phyloP scores from a whole-genome alignment of 1,140 invertebrate species.

The Lethrus apterus region DNA sequence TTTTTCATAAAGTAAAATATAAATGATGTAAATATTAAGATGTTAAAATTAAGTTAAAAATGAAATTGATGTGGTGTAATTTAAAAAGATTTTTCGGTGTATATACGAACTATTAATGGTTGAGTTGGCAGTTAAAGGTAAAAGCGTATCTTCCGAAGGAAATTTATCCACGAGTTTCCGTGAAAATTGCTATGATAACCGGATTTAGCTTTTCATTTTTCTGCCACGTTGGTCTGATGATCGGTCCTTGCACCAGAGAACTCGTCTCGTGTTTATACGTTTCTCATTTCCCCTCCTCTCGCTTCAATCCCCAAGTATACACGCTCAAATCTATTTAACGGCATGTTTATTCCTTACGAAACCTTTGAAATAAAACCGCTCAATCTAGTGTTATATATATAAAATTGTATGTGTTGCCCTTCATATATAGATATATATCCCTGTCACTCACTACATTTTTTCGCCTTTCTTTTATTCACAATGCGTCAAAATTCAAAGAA shows the following conservation, averaged over 20 bases:
- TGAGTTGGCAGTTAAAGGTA: too few species aligned
- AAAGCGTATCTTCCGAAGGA: too few species aligned
- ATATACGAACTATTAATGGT: too few species aligned
- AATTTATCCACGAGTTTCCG: too few species aligned
- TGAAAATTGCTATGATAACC: conserved; percentile 44
- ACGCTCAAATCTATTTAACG: conserved; percentile 13
- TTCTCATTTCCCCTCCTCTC: conserved; percentile 37
- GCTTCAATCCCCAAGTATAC: conserved; percentile 27
- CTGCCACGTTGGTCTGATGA: conserved; percentile 42
- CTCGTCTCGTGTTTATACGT: conserved; percentile 30
- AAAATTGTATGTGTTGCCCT: conserved; percentile 2
- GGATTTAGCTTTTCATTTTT: conserved; percentile 47
- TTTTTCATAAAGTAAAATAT: too few species aligned
- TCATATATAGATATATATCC: conserved; percentile 10
- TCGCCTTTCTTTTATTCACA: conserved; percentile 28
- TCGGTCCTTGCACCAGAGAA: conserved; percentile 29
- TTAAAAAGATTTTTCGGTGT: too few species aligned
- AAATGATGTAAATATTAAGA: too few species aligned
- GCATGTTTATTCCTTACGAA: conserved; percentile 10
- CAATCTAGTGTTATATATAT: conserved; percentile 11
- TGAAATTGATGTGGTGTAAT: too few species aligned
- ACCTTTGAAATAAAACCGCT: conserved; percentile 20
- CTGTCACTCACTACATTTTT: conserved; percentile 22
- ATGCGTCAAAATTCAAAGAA: conserved; percentile 32
- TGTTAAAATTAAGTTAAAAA: too few species aligned